Conservation (phyloP, 1,140 invertebrate species). For the Akabosia matsudoensis region DNA sequence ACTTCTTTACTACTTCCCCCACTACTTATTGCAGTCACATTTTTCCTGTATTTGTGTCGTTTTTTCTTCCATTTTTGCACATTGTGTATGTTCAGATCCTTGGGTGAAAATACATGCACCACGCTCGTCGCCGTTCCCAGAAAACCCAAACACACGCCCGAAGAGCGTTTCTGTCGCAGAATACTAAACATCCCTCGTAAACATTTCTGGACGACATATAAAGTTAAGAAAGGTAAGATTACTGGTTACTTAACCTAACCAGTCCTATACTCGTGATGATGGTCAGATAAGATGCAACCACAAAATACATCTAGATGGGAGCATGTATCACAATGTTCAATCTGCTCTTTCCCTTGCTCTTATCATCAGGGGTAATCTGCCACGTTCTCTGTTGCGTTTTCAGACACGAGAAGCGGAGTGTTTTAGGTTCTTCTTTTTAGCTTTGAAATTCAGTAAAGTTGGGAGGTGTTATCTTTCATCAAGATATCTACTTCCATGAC, state of each 20-base stretch:
- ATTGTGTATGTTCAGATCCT: not conserved
- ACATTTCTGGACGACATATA: not conserved
- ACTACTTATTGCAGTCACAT: conserved; percentile 9
- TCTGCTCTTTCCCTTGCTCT: not conserved
- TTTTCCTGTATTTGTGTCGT: conserved; percentile 2
- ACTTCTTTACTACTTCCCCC: not conserved
- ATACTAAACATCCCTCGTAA: not conserved
- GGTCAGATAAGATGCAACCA: not conserved
- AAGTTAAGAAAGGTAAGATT: not conserved
- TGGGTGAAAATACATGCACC: not conserved
- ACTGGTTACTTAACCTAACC: not conserved
- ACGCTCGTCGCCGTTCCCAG: not conserved
- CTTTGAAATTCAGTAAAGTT: not conserved
- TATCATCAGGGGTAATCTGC: not conserved
- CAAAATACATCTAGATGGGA: no score
- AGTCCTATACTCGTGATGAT: not conserved
- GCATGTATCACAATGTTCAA: no score
- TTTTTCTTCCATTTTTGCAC: not conserved
- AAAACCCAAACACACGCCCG: not conserved
- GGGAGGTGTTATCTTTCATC: not conserved
- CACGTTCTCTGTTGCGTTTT: no score
- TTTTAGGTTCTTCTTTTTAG: not conserved
- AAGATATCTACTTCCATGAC: not conserved
- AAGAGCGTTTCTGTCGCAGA: not conserved
- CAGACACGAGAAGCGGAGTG: not conserved